phyloP scores from a whole-genome alignment of 2,797 vertebrate genomes.

The Staurois parvus region DNA sequence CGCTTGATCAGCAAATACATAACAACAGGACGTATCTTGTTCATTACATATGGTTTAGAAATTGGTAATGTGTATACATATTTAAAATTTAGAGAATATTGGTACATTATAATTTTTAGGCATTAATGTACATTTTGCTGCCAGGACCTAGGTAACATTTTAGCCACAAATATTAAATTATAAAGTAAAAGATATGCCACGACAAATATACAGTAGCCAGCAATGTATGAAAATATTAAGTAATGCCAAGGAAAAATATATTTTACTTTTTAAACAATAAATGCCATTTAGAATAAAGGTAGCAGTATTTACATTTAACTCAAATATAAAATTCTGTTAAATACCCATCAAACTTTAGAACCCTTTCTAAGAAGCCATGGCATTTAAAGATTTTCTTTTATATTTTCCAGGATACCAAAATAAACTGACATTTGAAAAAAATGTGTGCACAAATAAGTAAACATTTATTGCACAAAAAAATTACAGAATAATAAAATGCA shows the following conservation, averaged over 20 bases:
- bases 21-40: not conserved
- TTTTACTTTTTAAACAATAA: not conserved
- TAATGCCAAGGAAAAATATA: not conserved
- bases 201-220: not conserved
- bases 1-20: not conserved
- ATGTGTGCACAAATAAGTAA: not conserved
- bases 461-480: not conserved
- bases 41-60: not conserved
- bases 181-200: not conserved
- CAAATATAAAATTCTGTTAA: not conserved
- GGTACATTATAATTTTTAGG: not conserved
- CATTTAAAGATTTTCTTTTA: not conserved
- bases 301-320: not conserved
- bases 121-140: not conserved
- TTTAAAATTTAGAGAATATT: not conserved
- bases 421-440: not conserved
- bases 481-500: not conserved
- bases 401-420: not conserved
- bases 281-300: not conserved
- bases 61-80: not conserved
- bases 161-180: not conserved
- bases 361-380: not conserved
- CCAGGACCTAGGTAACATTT: not conserved
- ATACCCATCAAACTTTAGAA: not conserved
- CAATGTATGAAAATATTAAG: not conserved